phyloP scores from a whole-genome alignment of 2,113 vertebrate species.

The Hydrochoerus hydrochaeris region DNA sequence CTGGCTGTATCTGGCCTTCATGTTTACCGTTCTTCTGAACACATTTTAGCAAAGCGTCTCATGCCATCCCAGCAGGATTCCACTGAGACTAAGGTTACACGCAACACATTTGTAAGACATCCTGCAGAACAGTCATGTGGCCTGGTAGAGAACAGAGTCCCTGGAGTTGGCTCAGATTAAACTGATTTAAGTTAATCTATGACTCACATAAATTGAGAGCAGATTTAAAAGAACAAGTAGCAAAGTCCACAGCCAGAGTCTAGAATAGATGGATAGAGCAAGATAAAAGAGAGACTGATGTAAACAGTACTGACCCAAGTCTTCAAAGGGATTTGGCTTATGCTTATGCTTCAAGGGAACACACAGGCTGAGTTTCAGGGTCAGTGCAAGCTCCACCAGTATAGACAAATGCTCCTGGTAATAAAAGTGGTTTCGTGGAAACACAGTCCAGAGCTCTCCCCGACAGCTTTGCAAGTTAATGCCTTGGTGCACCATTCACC shows the following conservation, averaged over 20 bases:
- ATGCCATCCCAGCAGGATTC: too few relatives aligned
- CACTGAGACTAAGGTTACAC: too few relatives aligned
- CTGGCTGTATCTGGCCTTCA: too few relatives aligned
- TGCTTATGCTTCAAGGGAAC: background rate
- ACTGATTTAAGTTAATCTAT: too few relatives aligned
- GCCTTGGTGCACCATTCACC: background rate
- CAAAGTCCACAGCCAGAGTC: background rate
- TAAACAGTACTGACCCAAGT: background rate
- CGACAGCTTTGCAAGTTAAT: background rate
- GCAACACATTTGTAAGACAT: too few relatives aligned
- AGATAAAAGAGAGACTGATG: background rate
- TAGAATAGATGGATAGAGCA: background rate
- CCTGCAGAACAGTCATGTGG: too few relatives aligned
- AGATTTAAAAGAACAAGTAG: background rate
- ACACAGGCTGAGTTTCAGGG: background rate
- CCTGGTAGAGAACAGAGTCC: too few relatives aligned
- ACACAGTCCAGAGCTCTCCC: background rate
- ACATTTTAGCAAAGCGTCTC: too few relatives aligned
- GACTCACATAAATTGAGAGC: background rate
- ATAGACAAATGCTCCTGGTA: background rate
- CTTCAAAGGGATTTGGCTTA: background rate
- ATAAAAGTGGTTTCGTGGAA: background rate
- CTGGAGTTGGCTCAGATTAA: too few relatives aligned
- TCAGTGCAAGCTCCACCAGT: background rate
- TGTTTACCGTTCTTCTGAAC: too few relatives aligned